A percentile compares a stretch with the other conserved stretches of the same genome.
phyloP scores from a whole-genome alignment of 2,888 invertebrate species.

The Cremastinae sp. region DNA sequence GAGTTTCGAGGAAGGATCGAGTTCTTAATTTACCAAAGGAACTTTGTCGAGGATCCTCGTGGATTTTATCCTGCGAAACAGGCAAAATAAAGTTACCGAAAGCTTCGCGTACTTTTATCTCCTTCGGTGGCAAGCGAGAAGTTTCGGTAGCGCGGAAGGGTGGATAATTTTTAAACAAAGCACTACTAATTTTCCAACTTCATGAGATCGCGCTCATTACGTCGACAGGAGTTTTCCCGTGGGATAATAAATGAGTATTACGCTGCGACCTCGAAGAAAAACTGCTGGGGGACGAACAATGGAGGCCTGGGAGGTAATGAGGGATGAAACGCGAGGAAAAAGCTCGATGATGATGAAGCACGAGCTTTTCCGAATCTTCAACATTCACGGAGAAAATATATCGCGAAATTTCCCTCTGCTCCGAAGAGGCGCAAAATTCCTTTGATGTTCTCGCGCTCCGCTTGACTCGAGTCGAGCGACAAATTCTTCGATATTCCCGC shows the following conservation, averaged over 20 bases:
- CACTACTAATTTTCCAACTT: constrained; percentile 74
- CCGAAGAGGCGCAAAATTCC: constrained; percentile 66
- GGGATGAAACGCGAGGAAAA: constrained; percentile 46
- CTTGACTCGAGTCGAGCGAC: constrained; percentile 77
- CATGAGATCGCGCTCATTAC: constrained; percentile 76
- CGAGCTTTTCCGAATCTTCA: constrained; percentile 25
- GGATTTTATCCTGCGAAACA: no score
- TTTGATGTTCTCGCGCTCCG: constrained; percentile 78
- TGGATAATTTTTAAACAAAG: constrained; percentile 80
- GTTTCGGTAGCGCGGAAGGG: constrained; percentile 58
- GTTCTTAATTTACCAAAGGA: no score
- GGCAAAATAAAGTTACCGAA: no score
- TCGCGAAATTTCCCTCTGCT: constrained; percentile 40
- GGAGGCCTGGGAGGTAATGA: constrained; percentile 43
- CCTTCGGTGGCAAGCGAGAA: constrained; percentile 41
- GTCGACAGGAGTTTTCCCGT: constrained; percentile 55
- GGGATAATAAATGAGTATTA: constrained; percentile 80
- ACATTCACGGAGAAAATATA: constrained; percentile 41
- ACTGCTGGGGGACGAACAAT: constrained; percentile 25
- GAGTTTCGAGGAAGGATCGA: no score
- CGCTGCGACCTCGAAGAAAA: constrained; percentile 54
- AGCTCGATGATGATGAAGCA: constrained; percentile 31
- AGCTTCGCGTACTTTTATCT: no score
- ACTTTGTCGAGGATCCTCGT: no score
- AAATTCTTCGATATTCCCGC: constrained; percentile 79